A percentile compares a stretch with the other conserved stretches of the same genome.
phyloP scores from a whole-genome alignment of 2,888 invertebrate genomes.

The Notocelia uddmanniana region DNA sequence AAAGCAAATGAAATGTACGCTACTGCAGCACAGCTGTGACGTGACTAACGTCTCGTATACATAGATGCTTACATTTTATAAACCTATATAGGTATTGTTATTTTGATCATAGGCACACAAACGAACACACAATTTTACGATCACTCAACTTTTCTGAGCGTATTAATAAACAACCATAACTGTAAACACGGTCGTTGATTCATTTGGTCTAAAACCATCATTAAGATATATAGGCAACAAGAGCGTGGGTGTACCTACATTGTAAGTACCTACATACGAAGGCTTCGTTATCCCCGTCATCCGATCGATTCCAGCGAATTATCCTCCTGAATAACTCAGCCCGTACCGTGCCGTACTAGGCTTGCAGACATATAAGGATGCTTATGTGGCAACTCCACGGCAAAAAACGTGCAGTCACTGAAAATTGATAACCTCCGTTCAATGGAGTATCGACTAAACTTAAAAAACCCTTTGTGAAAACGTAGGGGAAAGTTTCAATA shows the following conservation, averaged over 20 bases:
- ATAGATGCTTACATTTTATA: too few relatives aligned
- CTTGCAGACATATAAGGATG: slow-evolving; percentile 34
- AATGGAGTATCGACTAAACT: slow-evolving; percentile 80
- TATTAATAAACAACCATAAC: too few relatives aligned
- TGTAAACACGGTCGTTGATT: background rate
- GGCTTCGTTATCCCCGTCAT: slow-evolving; percentile 24
- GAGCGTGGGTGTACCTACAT: background rate
- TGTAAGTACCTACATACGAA: too few relatives aligned
- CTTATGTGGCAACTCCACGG: slow-evolving; percentile 8
- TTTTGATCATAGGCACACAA: background rate
- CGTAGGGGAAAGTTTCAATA: slow-evolving; percentile 68
- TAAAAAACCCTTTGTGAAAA: slow-evolving; percentile 69
- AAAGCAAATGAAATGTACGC: background rate
- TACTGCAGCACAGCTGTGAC: background rate
- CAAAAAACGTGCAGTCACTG: slow-evolving; percentile 33
- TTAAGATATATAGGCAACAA: background rate
- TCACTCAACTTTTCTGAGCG: too few relatives aligned
- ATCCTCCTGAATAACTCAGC: slow-evolving; percentile 40
- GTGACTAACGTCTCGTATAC: too few relatives aligned
- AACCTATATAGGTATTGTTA: background rate
- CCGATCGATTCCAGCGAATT: slow-evolving; percentile 42
- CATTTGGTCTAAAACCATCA: background rate
- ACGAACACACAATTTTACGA: background rate
- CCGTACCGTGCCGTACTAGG: slow-evolving; percentile 51
- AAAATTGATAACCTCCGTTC: slow-evolving; percentile 51